A percentile compares a stretch with the other conserved stretches of the same genome.
These are phyloP conservation scores for Nettapus auritus DNA, from an alignment of 2,113 vertebrate genomes.

Conservation along the genomic window DNA sequence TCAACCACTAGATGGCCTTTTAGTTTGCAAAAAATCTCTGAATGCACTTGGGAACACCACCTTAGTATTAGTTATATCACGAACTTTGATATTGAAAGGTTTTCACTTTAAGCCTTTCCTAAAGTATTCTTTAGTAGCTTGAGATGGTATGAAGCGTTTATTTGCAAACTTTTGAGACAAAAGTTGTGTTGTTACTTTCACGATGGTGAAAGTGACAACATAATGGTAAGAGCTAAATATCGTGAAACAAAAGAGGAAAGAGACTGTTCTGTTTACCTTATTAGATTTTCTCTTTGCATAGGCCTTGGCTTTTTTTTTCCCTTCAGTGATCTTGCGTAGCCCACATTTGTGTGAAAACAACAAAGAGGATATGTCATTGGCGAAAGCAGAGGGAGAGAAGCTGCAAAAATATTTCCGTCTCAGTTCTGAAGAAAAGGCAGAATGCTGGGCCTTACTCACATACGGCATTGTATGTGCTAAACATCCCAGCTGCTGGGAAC, in stretches of 20 bases:
- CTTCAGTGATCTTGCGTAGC: background rate
- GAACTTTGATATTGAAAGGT: background rate
- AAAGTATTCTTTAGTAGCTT: background rate
- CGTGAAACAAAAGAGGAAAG: background rate
- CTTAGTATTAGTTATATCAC: background rate
- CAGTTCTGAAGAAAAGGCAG: background rate
- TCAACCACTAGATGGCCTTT: constrained; percentile 71
- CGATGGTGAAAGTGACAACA: background rate
- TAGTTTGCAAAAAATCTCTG: constrained; percentile 30
- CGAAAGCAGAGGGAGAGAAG: background rate
- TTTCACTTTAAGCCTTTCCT: background rate
- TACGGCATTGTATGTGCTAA: background rate
- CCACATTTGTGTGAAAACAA: background rate
- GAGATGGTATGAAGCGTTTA: background rate
- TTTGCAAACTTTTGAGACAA: background rate
- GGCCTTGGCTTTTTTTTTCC: background rate
- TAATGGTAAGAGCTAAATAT: background rate
- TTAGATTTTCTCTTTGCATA: background rate
- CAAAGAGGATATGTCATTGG: background rate
- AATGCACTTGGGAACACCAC: background rate
- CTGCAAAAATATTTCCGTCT: background rate
- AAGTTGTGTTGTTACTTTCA: no score
- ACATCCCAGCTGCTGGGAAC: background rate
- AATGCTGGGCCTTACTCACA: background rate
- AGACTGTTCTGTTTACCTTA: background rate